Conservation (phyloP, 2,797 vertebrate genomes). For the Botia almorhae region DNA sequence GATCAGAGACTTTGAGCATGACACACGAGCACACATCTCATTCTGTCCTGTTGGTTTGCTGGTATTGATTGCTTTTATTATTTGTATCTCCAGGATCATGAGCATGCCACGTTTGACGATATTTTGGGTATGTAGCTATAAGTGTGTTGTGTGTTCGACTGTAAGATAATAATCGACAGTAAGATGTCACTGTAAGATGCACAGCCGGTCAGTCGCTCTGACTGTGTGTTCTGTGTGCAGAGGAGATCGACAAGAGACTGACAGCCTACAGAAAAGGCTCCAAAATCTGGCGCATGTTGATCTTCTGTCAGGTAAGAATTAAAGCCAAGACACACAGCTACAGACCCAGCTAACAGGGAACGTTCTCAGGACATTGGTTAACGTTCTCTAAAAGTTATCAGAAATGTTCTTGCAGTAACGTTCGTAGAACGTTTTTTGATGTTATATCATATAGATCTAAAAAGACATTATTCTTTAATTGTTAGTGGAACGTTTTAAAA, state of each 20-base stretch:
- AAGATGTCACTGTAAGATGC: too few species aligned
- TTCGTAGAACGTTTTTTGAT: too few species aligned
- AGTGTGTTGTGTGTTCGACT: slow-evolving; percentile 42
- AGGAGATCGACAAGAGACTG: slow-evolving; percentile 98
- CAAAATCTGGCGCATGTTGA: slow-evolving; percentile 98
- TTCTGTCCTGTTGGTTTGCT: slow-evolving; percentile 30
- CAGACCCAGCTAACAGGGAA: too few species aligned
- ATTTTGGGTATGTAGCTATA: slow-evolving; percentile 86
- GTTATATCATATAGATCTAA: too few species aligned
- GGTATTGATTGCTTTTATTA: slow-evolving; percentile 49
- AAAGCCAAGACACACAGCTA: background rate
- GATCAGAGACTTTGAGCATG: background rate
- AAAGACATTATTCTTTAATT: too few species aligned
- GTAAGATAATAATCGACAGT: too few species aligned
- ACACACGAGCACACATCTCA: background rate
- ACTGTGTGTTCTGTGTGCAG: slow-evolving; percentile 69
- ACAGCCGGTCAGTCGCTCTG: too few species aligned
- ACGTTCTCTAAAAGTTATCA: too few species aligned
- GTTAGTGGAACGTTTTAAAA: too few species aligned
- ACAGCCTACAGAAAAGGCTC: slow-evolving; percentile 92
- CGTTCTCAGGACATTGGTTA: too few species aligned
- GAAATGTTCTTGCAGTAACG: too few species aligned
- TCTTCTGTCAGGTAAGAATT: slow-evolving; percentile 92
- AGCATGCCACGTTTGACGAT: slow-evolving; percentile 97
- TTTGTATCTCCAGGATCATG: slow-evolving; percentile 86